phyloP scores from a whole-genome alignment of 1,140 invertebrate genomes.

The Stegodyphus mimosarum region DNA sequence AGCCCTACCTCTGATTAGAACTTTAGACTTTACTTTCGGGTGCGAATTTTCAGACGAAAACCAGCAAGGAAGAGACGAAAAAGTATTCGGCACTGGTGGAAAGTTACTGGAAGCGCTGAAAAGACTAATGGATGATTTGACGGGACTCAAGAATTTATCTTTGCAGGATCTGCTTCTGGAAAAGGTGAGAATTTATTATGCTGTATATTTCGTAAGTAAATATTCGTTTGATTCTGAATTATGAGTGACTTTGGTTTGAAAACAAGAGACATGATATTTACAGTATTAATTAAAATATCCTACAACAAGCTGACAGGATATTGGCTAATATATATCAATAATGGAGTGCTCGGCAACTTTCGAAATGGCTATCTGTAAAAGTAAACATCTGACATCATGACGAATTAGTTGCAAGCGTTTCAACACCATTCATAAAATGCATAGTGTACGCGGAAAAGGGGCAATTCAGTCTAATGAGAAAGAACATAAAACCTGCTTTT shows the following conservation, averaged over 20 bases:
- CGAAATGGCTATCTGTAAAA: no score
- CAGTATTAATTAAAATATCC: no score
- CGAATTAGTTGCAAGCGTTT: no score
- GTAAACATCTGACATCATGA: no score
- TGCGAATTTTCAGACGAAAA: slow-evolving; percentile 72
- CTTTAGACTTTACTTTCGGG: slow-evolving; percentile 79
- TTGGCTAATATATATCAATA: no score
- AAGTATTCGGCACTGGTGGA: slow-evolving; percentile 81
- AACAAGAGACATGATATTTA: neutral
- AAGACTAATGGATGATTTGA: slow-evolving; percentile 77
- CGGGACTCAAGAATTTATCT: slow-evolving; percentile 75
- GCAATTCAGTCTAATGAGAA: no score
- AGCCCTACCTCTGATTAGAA: slow-evolving; percentile 65
- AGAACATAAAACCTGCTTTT: no score
- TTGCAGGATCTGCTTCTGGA: slow-evolving; percentile 83
- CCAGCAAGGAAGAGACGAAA: slow-evolving; percentile 66
- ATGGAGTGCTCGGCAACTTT: no score
- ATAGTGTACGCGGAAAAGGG: no score
- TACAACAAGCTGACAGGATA: no score
- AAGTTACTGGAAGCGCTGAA: slow-evolving; percentile 73
- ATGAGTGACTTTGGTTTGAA: neutral
- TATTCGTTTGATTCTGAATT: no score
- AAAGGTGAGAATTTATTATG: slow-evolving; percentile 62
- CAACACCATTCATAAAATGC: no score
- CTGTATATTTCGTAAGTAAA: neutral